Base-by-base conservation (phyloP, 2,113 vertebrate species). In the human region DNA sequence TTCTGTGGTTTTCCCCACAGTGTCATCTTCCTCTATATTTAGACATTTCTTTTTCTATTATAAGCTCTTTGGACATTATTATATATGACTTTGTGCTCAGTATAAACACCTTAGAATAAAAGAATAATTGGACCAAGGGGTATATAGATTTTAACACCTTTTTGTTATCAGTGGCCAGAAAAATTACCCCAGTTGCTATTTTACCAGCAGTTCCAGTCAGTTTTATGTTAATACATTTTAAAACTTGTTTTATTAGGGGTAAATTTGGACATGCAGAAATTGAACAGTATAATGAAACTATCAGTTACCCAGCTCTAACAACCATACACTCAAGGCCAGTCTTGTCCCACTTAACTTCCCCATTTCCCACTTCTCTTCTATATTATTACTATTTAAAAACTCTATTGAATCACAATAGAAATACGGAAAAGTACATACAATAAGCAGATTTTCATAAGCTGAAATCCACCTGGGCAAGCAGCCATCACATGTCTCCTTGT, bases 181-280 rank as follows among this genome's bases (percentile, higher is more conserved):
- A 89, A 87, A 20, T 83, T 17, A 61, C 4, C 23, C 20, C n/a
- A 61, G 25, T 59, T 82, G 17, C 23, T 27, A 35, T 64, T 84
- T 59, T 23, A 55, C 23, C 40, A 83, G 12, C 59, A 72, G 20
- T 79, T 90, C 30, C 30, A 61, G 30, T 70, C 52, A 90, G 20
- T 57, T 96, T 90, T 55, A 50, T 89, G 50, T 66, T 89, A 32
- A 79, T 6, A 89, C 48, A 73, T 30, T 75, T 96, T 16, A 68
- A 80, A 40, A 35, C 27, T 32, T 76, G 40, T 72, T 84, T 89
- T 76, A 70, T 66, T 66, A 73, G 4, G n/a, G 68, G 52, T 64
- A 57, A 50, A 45, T 38, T 87, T 87, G 40, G 82, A 35, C 22
- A 14, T 43, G 10, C 8, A 35, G 22, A 70, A 25, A 55, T n/a